A percentile compares a stretch with the other conserved stretches of the same genome.
phyloP scores from a whole-genome alignment of 1,140 invertebrate species.

The Danaus melanippus region DNA sequence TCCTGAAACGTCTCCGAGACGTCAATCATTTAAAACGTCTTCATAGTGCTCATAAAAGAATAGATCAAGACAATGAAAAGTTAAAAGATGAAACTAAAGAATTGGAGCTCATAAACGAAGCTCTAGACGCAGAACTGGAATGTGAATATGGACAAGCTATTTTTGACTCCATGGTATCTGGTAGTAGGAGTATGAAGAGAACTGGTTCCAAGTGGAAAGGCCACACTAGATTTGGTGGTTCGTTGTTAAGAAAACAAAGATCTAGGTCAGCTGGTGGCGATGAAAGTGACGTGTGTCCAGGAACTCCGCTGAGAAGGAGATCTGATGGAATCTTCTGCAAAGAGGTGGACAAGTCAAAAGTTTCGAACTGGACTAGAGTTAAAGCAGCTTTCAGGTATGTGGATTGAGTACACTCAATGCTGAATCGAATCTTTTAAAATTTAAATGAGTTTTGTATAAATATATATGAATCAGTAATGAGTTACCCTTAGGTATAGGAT shows the following conservation, averaged over 20 bases:
- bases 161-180: constrained; percentile 71
- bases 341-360: constrained; percentile 69
- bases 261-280: constrained; percentile 67
- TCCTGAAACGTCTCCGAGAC: constrained; percentile 80
- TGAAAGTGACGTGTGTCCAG: constrained; percentile 54
- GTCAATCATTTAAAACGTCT: constrained; percentile 81
- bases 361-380: constrained; percentile 87
- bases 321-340: constrained; percentile 56
- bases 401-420: background rate
- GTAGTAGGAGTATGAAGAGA: constrained; percentile 62
- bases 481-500: background rate
- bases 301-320: constrained; percentile 50
- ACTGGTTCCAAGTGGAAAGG: constrained; percentile 64
- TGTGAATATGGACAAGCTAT: constrained; percentile 74
- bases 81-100: constrained; percentile 53
- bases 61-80: constrained; percentile 57
- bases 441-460: no score
- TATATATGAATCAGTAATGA: background rate
- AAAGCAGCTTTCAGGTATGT: constrained; percentile 85
- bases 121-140: constrained; percentile 69
- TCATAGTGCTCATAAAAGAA: constrained; percentile 72
- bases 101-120: constrained; percentile 56
- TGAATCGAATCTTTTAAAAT: no score
- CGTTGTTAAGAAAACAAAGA: constrained; percentile 62
- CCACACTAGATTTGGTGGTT: constrained; percentile 61